A percentile compares a stretch with the other conserved stretches of the same genome.
These are phyloP conservation scores for Vicugna pacos DNA, from an alignment of 2,113 vertebrate species.

Conservation along the genomic window DNA sequence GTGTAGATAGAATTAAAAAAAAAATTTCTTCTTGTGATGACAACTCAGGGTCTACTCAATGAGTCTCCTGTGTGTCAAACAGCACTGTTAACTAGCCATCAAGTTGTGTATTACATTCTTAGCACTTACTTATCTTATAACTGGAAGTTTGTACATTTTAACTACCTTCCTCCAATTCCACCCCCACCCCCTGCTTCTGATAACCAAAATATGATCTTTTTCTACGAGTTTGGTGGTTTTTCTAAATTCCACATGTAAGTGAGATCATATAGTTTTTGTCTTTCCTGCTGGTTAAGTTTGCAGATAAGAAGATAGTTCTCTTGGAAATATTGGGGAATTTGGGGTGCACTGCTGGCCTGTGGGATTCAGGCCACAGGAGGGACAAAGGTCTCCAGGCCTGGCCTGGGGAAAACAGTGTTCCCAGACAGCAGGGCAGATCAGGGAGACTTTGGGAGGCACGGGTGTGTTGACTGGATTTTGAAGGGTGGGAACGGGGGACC, in stretches of 20 bases:
- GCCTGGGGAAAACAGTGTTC: background rate
- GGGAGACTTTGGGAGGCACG: background rate
- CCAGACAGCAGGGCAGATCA: too few species aligned
- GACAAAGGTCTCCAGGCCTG: background rate
- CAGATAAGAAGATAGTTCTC: background rate
- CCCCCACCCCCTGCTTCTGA: background rate
- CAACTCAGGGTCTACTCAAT: background rate
- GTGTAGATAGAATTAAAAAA: background rate
- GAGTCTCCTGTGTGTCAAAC: background rate
- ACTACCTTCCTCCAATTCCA: background rate
- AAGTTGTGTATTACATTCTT: background rate
- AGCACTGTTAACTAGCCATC: background rate
- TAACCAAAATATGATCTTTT: background rate
- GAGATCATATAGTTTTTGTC: background rate
- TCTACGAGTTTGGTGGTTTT: background rate
- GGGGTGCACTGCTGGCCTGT: background rate
- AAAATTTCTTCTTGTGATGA: background rate
- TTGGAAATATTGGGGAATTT: background rate
- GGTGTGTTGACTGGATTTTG: background rate
- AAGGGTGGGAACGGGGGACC: background rate
- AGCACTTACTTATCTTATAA: background rate
- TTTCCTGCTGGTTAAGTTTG: too few species aligned
- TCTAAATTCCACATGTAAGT: background rate
- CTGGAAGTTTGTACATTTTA: background rate
- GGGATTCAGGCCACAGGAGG: background rate